Percentiles rank a stretch among this genome's conserved stretches.
These are phyloP conservation scores for Neria commutata DNA, from an alignment of 2,888 invertebrate genomes.

Conservation along the genomic window DNA sequence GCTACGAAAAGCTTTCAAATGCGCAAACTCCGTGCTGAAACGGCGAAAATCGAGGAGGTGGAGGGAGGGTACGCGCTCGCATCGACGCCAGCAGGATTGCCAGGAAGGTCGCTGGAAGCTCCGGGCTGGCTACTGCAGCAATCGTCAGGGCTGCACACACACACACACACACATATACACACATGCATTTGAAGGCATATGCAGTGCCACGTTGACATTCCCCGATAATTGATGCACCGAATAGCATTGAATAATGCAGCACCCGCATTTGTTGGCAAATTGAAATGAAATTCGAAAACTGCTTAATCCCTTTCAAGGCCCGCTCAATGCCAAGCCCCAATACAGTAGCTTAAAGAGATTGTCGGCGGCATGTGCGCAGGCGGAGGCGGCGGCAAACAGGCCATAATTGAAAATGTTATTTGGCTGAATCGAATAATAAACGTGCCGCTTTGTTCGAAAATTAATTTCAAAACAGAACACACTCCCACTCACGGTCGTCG, in stretches of 20 bases:
- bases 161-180: no score
- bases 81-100: neutral
- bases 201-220: neutral
- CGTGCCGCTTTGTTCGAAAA: conserved; percentile 29
- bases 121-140: conserved; percentile 2
- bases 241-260: conserved; percentile 42
- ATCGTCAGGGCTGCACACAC: conserved; percentile 3
- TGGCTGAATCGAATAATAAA: neutral
- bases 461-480: conserved; percentile 38
- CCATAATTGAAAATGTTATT: conserved; percentile 12
- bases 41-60: neutral
- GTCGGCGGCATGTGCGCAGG: neutral
- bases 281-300: neutral
- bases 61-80: neutral
- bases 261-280: neutral
- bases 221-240: conserved; percentile 29
- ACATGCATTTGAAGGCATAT: no score
- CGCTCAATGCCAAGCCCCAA: neutral
- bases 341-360: no score
- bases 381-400: neutral
- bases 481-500: no score
- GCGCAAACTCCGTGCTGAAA: conserved; percentile 38
- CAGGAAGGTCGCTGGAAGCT: neutral
- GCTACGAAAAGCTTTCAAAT: conserved; percentile 12
- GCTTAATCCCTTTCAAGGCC: conserved; percentile 44